Base-by-base conservation (phyloP, 1,140 invertebrate genomes). In the Ceratina calcarata region DNA sequence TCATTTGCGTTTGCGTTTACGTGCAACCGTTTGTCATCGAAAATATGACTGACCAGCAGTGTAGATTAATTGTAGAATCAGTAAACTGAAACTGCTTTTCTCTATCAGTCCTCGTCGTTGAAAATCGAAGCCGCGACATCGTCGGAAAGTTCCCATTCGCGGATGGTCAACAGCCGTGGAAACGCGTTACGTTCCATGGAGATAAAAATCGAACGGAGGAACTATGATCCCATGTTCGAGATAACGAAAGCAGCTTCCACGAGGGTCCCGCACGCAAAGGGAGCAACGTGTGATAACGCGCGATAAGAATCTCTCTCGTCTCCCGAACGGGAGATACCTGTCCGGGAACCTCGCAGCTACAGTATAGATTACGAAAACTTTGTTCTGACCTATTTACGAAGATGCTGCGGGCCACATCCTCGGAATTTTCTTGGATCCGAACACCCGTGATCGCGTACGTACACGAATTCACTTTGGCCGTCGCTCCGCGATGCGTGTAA, bases 301-400 rank as follows among this genome's bases (percentile, higher is more conserved):
- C 37, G 78, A 73, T 79, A 79, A 58, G 24, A 66, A 79, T 78
- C 67, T 22, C 13, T 78, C n/a, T n/a, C n/a, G 67, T 78, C 57
- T 45, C 8, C 37, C 8, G 37, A 78, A 78, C 76, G 62, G 68
- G 69, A 68, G 76, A 78, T 77, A 72, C 76, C 76, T 78, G 76
- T 37, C 49, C 49, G 27, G 18, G 32, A 60, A 57, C 20, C 76
- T 64, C 6, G 27, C 49, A 7, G 27, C 24, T 12, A n/a, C n/a
- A n/a, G 27, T 32, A 32, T 32, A 49, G 27, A 71, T 79, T 79
- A 74, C 61, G 18, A 65, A 79, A 79, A 74, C n/a, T 65, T 74
- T 49, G 45, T 58, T 79, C 62, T 74, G 78, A 79, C 78, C 78
- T 66, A 79, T 79, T 79, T 79, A n/a, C 6, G 24, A 72, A 37